Evolutionary conservation across 2,113 vertebrate species (phyloP).

Genomic region (Pandion haliaetus): DNA sequence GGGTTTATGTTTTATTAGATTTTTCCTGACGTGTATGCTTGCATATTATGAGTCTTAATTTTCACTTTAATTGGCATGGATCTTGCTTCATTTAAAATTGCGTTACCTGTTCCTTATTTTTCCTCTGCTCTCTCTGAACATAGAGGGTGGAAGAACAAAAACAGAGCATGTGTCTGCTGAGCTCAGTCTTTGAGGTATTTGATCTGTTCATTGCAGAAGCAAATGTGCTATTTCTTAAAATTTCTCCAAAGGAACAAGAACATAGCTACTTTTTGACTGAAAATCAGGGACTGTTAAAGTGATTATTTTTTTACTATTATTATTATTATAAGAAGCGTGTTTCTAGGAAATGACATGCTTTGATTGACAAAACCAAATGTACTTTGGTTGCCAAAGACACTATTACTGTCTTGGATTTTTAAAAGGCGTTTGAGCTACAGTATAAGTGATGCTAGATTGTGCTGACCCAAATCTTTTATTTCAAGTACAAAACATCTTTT

Average conservation of each 20-base stretch:
- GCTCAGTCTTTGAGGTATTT: not conserved
- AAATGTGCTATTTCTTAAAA: not conserved
- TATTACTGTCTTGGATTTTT: not conserved
- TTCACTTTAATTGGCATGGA: not conserved
- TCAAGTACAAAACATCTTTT: not conserved
- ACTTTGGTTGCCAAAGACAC: not conserved
- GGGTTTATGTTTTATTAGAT: not conserved
- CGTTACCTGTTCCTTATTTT: not conserved
- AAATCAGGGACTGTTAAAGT: not conserved
- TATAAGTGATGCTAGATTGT: not conserved
- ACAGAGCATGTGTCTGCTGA: not conserved
- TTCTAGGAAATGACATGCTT: not conserved
- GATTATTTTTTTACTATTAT: no score
- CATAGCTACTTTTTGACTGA: not conserved
- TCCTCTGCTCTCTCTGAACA: not conserved
- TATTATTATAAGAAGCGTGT: rapidly evolving
- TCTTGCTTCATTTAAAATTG: not conserved
- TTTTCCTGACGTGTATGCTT: not conserved
- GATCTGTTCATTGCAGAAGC: not conserved
- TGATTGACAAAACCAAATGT: not conserved
- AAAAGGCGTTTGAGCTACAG: not conserved
- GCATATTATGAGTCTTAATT: not conserved
- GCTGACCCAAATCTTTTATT: not conserved
- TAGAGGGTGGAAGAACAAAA: not conserved
- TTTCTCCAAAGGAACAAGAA: not conserved